phyloP scores from a whole-genome alignment of 2,888 invertebrate genomes.

The Smittia aterrima region DNA sequence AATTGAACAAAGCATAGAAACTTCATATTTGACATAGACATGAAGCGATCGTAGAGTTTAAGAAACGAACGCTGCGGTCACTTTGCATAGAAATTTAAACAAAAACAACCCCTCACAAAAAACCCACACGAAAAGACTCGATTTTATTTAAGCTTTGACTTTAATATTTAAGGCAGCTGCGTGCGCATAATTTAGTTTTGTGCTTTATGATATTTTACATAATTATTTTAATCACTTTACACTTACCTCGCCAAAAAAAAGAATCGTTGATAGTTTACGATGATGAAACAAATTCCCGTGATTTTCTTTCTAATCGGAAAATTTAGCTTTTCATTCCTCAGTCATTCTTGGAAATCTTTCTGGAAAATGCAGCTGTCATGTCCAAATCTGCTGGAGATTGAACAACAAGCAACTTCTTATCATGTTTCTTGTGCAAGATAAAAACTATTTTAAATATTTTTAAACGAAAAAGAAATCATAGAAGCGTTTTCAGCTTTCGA shows the following conservation, averaged over 20 bases:
- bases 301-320: too few species aligned
- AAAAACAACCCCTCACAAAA: background rate
- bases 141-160: constrained; percentile 24
- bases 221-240: constrained; percentile 7
- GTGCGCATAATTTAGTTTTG: background rate
- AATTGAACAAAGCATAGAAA: background rate
- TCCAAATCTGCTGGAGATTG: too few species aligned
- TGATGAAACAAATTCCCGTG: too few species aligned
- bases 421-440: constrained; percentile 2
- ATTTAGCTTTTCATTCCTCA: too few species aligned
- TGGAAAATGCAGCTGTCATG: too few species aligned
- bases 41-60: background rate
- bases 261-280: background rate
- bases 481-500: background rate
- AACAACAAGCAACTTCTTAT: background rate
- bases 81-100: background rate
- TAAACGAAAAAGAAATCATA: background rate
- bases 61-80: too few species aligned
- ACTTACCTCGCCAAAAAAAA: background rate
- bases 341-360: too few species aligned
- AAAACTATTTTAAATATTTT: background rate
- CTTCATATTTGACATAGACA: background rate
- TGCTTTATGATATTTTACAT: background rate
- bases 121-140: constrained; percentile 40
- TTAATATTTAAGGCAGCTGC: constrained; percentile 1